phyloP scores from a whole-genome alignment of 2,113 vertebrate genomes.

The Prietella phreatophila region DNA sequence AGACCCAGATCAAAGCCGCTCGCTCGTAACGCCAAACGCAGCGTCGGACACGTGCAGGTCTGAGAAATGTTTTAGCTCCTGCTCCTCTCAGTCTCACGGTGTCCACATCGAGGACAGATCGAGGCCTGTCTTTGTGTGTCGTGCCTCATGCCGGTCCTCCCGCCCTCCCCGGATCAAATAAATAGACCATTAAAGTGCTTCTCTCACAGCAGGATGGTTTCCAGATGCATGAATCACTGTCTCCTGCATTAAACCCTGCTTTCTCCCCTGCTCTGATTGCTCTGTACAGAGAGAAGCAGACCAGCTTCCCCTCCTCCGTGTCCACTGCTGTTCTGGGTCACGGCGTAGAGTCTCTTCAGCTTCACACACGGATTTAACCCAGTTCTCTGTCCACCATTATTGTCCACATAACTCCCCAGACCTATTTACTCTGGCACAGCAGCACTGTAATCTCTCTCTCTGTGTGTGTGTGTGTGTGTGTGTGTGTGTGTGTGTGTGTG shows the following conservation, averaged over 20 bases:
- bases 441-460: conserved; percentile 13
- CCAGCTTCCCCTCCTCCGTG: background rate
- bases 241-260: background rate
- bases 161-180: conserved; percentile 23
- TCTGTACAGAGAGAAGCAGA: background rate
- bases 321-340: conserved; percentile 11
- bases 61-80: background rate
- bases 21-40: background rate
- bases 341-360: background rate
- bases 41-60: background rate
- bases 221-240: conserved; percentile 29
- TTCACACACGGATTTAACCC: conserved; percentile 11
- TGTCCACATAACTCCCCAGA: conserved; percentile 5
- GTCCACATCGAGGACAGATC: background rate
- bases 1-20: background rate
- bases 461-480: conserved; percentile 1
- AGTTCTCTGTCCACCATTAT: background rate
- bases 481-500: background rate
- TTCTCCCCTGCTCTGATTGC: background rate
- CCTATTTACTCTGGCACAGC: conserved; percentile 31
- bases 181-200: conserved; percentile 27
- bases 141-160: background rate
- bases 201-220: conserved; percentile 21
- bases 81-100: background rate
- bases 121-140: conserved; percentile 13